Evolutionary conservation across 92 coral and sea anemone genomes (phyloP), one percentile per base, ranked within the genome.

Genomic region (Palythoa caribaeorum): DNA sequence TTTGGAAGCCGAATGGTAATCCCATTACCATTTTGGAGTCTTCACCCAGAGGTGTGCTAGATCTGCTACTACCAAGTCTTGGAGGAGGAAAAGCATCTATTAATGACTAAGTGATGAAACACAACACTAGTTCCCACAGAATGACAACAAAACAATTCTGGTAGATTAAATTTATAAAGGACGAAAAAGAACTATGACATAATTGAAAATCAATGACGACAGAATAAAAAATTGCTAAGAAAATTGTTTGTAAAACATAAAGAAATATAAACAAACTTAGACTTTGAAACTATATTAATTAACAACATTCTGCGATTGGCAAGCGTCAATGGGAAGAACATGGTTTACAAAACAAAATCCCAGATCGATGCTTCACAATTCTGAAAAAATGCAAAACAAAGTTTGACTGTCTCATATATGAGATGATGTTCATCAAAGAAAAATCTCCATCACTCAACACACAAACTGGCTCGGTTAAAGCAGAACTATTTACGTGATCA

Each of bases 1-100:
- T n/a, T 10, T 88, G 92, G 94, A 65, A 7, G 48, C 85, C 90
- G 47, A 44, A 71, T 28, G 75, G 70, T 3, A 28, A 16, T 62
- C 70, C 70, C 70, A 62, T 62, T 62, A 62, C 21, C 70, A 62
- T 62, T 36, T 17, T 62, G 70, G 70, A 62, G 20, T n/a, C 70
- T 62, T 3, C 70, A 62, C 70, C 28, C 28, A 17, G 8, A 16
- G 70, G 70, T 62, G 66, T 59, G 66, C 66, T 20, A 59, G n/a
- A 59, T 5, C 66, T 59, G 3, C 66, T 59, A 12, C 14, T 20
- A 12, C 66, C 66, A 20, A 20, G 66, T 20, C 28, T 28, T 28
- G 28, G 28, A 44, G 6, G 60, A 54, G 60, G 9, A 54, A 54
- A 6, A 2, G 2, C 60, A 4, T 14, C 60, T 2, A 54, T 54